A percentile compares a stretch with the other conserved stretches of the same genome.
These are phyloP conservation scores for Psittacula cyanocephala DNA, from an alignment of 2,113 vertebrate genomes.

Conservation along the genomic window DNA sequence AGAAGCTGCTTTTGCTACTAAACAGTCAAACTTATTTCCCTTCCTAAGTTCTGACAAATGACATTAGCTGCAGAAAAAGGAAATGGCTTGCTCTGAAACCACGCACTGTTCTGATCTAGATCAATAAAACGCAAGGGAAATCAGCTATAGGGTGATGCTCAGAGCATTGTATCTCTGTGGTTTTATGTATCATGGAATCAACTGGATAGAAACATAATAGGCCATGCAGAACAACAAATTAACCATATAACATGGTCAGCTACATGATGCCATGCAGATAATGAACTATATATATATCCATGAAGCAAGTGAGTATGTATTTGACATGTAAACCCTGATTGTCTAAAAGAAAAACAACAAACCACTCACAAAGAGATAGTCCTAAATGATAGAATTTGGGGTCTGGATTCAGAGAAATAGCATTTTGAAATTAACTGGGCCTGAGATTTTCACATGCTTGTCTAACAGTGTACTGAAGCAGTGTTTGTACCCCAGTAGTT, in stretches of 20 bases:
- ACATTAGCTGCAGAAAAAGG: background rate
- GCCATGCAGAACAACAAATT: background rate
- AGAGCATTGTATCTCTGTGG: background rate
- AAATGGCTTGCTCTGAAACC: background rate
- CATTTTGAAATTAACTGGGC: background rate
- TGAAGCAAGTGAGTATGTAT: accelerated
- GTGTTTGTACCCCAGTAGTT: background rate
- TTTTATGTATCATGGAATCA: background rate
- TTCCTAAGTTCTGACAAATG: background rate
- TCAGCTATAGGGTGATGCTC: background rate
- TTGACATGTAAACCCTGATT: background rate
- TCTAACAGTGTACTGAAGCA: background rate
- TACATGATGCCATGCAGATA: background rate
- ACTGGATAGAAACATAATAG: background rate
- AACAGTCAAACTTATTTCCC: background rate
- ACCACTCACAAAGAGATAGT: background rate
- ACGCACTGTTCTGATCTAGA: background rate
- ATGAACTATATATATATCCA: background rate
- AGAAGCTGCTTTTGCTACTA: background rate
- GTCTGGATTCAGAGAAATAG: background rate
- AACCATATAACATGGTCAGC: background rate
- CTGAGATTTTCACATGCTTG: background rate
- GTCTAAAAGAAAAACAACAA: background rate
- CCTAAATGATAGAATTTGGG: background rate
- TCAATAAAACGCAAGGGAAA: background rate